Evolutionary conservation across 2,113 vertebrate species (phyloP), one percentile per base, ranked within the genome.

Genomic region (Orthonyx spaldingii): DNA sequence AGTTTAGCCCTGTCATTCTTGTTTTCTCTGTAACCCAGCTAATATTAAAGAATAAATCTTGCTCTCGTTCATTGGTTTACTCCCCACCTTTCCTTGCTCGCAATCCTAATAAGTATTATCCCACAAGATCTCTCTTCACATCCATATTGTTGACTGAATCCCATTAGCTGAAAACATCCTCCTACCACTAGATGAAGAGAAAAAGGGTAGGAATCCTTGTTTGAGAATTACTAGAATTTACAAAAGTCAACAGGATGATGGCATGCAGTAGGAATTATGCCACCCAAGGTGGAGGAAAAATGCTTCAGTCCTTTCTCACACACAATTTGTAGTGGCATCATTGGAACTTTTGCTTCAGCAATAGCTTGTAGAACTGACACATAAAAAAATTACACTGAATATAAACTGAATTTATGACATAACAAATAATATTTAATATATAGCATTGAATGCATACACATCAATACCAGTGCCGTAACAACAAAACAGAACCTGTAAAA

Each of bases 401-500:
- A 78, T 70, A 78, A 84, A 81, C 3, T 7, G 86, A 91, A 78
- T 95, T 95, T 94, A 65, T 94, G 93, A 95, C 92, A 97, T 96
- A 97, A 96, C 94, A 95, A 81, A 96, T 97, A 94, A 98, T 97
- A 98, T 98, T 98, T 98, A 96, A 97, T 95, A 97, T 90, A 98
- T 86, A 97, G 95, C 96, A 98, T 97, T 95, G 95, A 97, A 96
- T 96, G 96, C 84, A 96, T 97, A 97, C 94, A 97, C 94, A 97
- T 97, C 97, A 97, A 95, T 94, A 97, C 96, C 97, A 98, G 97
- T 97, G 97, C 96, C 71, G 71, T 95, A 96, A 97, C 97, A 98
- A 98, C 90, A 91, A 94, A 98, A 96, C 96, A 95, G 80, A 97
- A 97, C 95, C 97, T 97, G 97, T 98, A 98, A 98, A 98, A 98